These are phyloP conservation scores for Caranx melampygus DNA, from an alignment of 2,113 vertebrate genomes.

Conservation along the genomic window DNA sequence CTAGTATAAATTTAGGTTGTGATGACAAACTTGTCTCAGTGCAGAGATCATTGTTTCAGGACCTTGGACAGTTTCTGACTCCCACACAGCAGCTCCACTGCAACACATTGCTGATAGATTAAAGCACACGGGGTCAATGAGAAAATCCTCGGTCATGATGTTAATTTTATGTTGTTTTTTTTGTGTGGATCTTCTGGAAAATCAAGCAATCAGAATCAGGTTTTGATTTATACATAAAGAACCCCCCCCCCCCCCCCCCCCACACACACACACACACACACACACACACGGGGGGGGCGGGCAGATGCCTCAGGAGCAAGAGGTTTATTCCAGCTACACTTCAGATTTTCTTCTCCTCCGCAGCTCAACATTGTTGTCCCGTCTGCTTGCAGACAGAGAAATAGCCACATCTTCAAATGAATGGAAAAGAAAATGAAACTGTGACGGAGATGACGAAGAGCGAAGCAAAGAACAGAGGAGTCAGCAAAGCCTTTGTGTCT, in stretches of 20 bases:
- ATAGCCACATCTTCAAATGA: conserved; percentile 42
- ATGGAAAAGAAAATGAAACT: conserved; percentile 46
- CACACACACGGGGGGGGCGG: neutral
- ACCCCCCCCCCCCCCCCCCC: too few species aligned
- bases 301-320: neutral
- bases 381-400: conserved; percentile 34
- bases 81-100: neutral
- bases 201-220: neutral
- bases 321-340: conserved; percentile 29
- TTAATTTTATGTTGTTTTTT: neutral
- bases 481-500: conserved; percentile 73
- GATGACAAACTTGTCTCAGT: neutral
- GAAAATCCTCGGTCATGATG: neutral
- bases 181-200: too few species aligned
- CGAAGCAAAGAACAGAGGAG: conserved; percentile 69
- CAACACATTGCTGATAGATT: neutral
- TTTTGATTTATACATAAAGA: too few species aligned
- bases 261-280: too few species aligned
- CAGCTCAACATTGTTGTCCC: conserved; percentile 38
- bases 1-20: neutral
- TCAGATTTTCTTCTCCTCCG: conserved; percentile 10
- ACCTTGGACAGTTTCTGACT: conserved; percentile 56
- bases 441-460: conserved; percentile 37
- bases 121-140: neutral
- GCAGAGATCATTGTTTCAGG: conserved; percentile 49